Conservation (phyloP, 2,797 vertebrate species). For the Pseudochirops corinnae region DNA sequence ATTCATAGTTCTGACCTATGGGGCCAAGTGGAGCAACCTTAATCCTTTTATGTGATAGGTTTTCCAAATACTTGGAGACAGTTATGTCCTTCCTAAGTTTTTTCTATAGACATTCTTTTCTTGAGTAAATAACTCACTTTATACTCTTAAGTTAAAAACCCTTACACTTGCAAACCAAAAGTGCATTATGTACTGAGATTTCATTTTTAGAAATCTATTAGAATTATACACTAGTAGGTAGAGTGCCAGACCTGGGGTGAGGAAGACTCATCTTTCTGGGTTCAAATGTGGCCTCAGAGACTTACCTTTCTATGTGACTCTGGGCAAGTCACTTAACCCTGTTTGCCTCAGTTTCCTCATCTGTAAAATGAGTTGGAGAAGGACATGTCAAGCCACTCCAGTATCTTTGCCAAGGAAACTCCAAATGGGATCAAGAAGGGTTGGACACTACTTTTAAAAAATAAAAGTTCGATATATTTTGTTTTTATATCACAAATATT, state of each 20-base stretch:
- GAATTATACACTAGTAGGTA: not conserved
- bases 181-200: too few species aligned
- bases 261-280: not conserved
- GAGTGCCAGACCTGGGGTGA: not conserved
- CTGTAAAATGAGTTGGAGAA: not conserved
- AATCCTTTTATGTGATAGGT: not conserved
- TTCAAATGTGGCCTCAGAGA: not conserved
- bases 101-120: not conserved
- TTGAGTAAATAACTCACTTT: not conserved
- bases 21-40: not conserved
- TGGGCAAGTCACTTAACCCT: not conserved
- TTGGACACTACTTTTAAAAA: not conserved
- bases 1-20: not conserved
- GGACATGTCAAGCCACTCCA: not conserved
- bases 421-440: not conserved
- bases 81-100: not conserved
- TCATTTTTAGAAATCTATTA: not conserved
- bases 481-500: not conserved
- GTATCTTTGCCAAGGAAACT: not conserved
- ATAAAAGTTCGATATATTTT: not conserved
- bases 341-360: not conserved
- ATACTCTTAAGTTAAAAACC: too few species aligned
- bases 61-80: not conserved
- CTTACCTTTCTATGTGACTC: not conserved
- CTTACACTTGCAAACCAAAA: too few species aligned